These are phyloP conservation scores for Poeciliopsis turneri DNA, from an alignment of 2,797 vertebrate genomes.

Conservation along the genomic window DNA sequence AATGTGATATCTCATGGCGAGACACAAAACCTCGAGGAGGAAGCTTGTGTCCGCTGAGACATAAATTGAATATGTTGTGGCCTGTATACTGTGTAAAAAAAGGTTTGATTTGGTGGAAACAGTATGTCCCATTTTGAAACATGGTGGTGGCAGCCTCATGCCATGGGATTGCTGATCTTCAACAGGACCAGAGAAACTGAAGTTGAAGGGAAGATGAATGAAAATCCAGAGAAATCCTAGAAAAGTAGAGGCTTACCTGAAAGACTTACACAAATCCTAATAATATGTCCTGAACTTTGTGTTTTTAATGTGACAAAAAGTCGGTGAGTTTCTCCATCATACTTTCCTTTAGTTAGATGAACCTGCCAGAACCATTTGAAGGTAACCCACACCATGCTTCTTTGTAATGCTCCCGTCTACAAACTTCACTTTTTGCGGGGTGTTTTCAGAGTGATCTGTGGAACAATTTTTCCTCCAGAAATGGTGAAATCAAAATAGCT, in stretches of 20 bases:
- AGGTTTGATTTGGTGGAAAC: not conserved
- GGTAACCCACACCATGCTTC: not conserved
- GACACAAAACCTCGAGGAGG: no score
- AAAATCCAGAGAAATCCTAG: not conserved
- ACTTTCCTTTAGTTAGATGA: not conserved
- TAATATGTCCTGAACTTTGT: not conserved
- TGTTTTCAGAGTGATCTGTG: not conserved
- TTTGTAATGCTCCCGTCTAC: not conserved
- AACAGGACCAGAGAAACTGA: not conserved
- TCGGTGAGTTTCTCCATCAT: not conserved
- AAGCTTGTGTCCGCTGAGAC: no score
- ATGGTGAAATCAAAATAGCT: not conserved
- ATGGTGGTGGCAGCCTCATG: not conserved
- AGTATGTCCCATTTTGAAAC: not conserved
- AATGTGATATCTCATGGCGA: no score
- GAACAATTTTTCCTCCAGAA: not conserved
- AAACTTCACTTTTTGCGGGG: not conserved
- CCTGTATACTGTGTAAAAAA: not conserved
- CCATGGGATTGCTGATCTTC: not conserved
- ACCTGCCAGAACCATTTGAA: not conserved
- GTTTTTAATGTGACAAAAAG: not conserved
- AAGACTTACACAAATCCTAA: not conserved
- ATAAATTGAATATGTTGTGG: no score
- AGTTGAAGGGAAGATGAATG: not conserved
- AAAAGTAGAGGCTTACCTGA: not conserved